Evolutionary conservation across 64 coral and sea anemone species (phyloP).

Genomic region (Montipora sp.): DNA sequence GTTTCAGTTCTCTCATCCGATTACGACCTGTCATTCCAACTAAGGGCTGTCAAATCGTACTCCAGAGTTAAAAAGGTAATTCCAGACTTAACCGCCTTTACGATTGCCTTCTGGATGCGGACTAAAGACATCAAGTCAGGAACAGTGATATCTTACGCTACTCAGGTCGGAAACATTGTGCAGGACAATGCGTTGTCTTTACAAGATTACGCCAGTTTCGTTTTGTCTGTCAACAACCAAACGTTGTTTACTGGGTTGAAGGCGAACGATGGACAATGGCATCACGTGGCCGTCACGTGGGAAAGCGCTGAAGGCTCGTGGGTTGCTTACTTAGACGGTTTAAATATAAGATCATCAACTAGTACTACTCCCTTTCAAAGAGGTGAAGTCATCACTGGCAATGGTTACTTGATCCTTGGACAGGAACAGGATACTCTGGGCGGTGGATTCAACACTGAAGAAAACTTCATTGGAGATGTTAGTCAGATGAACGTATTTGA

Average conservation of each 20-base stretch:
- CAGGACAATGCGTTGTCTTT: conserved; percentile 77
- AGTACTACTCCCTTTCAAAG: conserved; percentile 14
- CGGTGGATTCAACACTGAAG: conserved; percentile 62
- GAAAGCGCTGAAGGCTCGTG: conserved; percentile 60
- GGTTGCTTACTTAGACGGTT: conserved; percentile 46
- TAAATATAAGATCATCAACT: neutral
- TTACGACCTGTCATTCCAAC: conserved; percentile 75
- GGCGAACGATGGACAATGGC: conserved; percentile 78
- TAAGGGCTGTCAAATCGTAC: conserved; percentile 56
- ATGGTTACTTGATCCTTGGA: conserved; percentile 52
- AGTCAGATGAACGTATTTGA: conserved; percentile 72
- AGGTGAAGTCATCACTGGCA: conserved; percentile 47
- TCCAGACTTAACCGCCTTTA: conserved; percentile 66
- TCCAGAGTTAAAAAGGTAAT: conserved; percentile 44
- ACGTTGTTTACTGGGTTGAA: conserved; percentile 60
- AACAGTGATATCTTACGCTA: conserved; percentile 75
- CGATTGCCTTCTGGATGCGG: conserved; percentile 80
- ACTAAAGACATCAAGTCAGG: conserved; percentile 74
- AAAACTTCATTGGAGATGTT: conserved; percentile 63
- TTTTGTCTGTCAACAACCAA: conserved; percentile 80
- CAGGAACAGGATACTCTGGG: conserved; percentile 65
- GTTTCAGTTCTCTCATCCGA: conserved; percentile 76
- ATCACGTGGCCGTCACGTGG: conserved; percentile 88
- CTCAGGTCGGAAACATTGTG: conserved; percentile 30
- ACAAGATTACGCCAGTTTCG: conserved; percentile 75